Evolutionary conservation across 2,113 vertebrate species (phyloP), one percentile per base, ranked within the genome.

Genomic region (Pseudorectes ferrugineus): DNA sequence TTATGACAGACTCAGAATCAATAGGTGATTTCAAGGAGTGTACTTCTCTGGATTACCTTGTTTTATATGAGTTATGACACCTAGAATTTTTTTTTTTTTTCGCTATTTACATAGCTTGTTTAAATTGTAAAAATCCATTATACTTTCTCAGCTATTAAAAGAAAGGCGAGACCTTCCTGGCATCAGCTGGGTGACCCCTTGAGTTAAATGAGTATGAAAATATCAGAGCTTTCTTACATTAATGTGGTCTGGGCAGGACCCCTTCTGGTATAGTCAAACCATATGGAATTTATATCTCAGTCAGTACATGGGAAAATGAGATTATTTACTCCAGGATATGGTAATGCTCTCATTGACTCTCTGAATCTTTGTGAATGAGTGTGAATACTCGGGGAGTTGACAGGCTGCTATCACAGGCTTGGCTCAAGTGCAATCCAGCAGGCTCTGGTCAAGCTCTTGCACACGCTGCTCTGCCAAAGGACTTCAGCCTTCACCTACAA

Each of bases 391-490:
- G 0, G 49, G 71, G 81, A 77, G 92, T 6, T 93, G 94, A 89
- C 94, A 88, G 74, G 38, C 87, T 76, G 84, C 93, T 95, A 26
- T 94, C 93, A 48, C 46, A 46, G 94, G 12, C 84, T 87, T 13
- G 0, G 91, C 77, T 6, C 8, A 35, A 61, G 71, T 12, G 26
- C 63, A 46, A 28, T 65, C 85, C 92, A 80, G 79, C 89, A 76
- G 62, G 87, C 92, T 96, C 93, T 97, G 94, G 58, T 95, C 93
- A 92, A 66, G 66, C 94, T 97, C 94, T 80, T 90, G 85, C 75
- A 90, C 93, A 82, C 82, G 0, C 89, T 93, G 63, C 93, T 95
- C 78, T 94, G 93, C 95, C 96, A 96, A 58, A 96, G 94, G 63
- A 85, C 91, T 96, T 96, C 95, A 96, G 85, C 63, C 87, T 79